Evolutionary conservation across 2,888 invertebrate genomes (phyloP).

Genomic region (Campaea margaritaria): DNA sequence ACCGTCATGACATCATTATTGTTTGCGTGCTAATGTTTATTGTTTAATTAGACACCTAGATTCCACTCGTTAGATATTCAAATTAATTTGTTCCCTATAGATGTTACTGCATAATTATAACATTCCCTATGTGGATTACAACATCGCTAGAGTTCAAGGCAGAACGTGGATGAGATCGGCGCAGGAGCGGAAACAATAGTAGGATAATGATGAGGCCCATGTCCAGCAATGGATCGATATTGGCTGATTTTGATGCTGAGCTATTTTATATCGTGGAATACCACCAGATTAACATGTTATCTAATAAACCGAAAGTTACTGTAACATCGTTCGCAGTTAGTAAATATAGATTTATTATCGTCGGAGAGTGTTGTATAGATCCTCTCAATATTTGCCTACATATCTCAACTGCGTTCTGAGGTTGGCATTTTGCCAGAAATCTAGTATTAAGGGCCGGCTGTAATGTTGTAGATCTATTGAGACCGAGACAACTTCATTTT

Average conservation of each 20-base stretch:
- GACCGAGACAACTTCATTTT: constrained; percentile 2
- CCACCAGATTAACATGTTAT: not conserved
- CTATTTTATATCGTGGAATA: no score
- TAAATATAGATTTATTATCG: constrained; percentile 58
- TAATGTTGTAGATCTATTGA: not conserved
- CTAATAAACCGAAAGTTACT: constrained; percentile 38
- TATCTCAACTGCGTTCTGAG: constrained; percentile 30
- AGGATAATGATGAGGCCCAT: no score
- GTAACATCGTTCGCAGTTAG: constrained; percentile 42
- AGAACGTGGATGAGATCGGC: no score
- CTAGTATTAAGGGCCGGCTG: constrained; percentile 29
- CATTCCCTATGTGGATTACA: no score
- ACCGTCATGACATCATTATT: constrained; percentile 41
- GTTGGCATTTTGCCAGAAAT: constrained; percentile 44
- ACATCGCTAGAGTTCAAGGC: no score
- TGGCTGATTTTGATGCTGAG: no score
- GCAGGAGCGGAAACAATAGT: no score
- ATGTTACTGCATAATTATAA: no score
- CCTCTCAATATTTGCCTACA: constrained; percentile 43
- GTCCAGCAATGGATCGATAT: no score
- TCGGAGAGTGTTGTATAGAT: constrained; percentile 45
- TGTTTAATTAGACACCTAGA: constrained; percentile 1
- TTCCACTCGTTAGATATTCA: constrained; percentile 1
- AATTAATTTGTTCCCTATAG: not conserved
- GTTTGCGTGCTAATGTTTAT: constrained; percentile 29